Evolutionary conservation across 2,888 invertebrate species (phyloP), one percentile per base, ranked within the genome.

Genomic region (Drosophila robusta): DNA sequence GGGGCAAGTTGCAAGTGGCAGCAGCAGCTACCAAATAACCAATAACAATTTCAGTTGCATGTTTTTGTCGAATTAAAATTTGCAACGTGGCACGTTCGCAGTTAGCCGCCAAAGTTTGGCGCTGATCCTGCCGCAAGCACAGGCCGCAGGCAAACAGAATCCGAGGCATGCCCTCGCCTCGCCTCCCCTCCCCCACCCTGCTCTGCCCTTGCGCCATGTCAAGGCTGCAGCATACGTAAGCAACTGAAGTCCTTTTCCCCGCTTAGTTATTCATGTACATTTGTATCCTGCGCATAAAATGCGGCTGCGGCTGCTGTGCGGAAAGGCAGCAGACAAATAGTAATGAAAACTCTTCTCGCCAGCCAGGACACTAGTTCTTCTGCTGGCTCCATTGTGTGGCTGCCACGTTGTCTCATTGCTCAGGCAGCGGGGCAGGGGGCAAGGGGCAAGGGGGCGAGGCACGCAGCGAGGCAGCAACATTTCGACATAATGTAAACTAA

Each of bases 401-500:
- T 64, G 72, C 68, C 58, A 50, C 56, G 38, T 58, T 52, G 45
- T 38, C 55, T 54, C 44, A 44, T 54, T 64, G 49, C 52, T 49
- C 36, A 41, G 36, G 38, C 34, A 45, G 42, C 9, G n/a, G n/a
- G 7, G 29, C 14, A 38, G n/a, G 18, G 9, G 22, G 16, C 14
- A 24, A 29, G 2, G 34, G 38, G 4, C 6, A 38, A 9, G 6
- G 24, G 29, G 46, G 64, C 61, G 60, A 72, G 66, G 32, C 39
- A 34, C n/a, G 52, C 44, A 55, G 67, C 72, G 68, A 41, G 51
- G 62, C 73, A 75, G 70, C 80, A 72, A 85, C 87, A 89, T 82
- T 89, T 87, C 89, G 87, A 86, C 83, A 83, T 87, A 89, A 87
- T 88, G 86, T 84, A 91, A 90, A 91, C 90, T 91, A 90, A 91